A percentile compares a stretch with the other conserved stretches of the same genome.
phyloP scores from a whole-genome alignment of 2,888 invertebrate genomes.

The Eumacrocentrus americanus region DNA sequence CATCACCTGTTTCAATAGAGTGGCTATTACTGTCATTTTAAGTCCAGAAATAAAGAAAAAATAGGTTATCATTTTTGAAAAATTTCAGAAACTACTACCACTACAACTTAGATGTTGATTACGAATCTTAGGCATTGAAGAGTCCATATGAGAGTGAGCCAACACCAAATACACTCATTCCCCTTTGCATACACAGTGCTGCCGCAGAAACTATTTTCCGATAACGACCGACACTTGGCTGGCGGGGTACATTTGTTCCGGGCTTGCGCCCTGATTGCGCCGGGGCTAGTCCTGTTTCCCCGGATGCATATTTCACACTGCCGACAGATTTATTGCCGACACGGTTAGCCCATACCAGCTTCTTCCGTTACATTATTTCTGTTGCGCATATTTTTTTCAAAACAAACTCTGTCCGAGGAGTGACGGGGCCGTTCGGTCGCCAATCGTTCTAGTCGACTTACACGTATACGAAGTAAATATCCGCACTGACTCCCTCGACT shows the following conservation, averaged over 20 bases:
- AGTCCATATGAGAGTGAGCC: background rate
- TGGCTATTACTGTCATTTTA: too few species aligned
- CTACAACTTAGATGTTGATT: too few species aligned
- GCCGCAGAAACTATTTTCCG: conserved; percentile 54
- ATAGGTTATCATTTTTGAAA: too few species aligned
- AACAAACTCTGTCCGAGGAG: too few species aligned
- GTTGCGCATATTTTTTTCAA: conserved; percentile 30
- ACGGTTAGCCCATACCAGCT: conserved; percentile 46
- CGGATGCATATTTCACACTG: conserved; percentile 54
- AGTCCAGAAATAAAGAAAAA: too few species aligned
- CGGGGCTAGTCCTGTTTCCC: conserved; percentile 38
- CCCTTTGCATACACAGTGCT: conserved; percentile 25
- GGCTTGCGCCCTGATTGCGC: conserved; percentile 53
- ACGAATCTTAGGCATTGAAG: too few species aligned
- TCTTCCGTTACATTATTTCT: conserved; percentile 46
- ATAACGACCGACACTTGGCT: conserved; percentile 51
- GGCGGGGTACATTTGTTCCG: conserved; percentile 52
- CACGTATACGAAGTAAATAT: background rate
- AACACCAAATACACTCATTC: background rate
- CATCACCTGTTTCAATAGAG: too few species aligned
- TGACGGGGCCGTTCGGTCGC: too few species aligned
- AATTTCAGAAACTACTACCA: too few species aligned
- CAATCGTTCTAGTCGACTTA: too few species aligned
- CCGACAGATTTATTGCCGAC: conserved; percentile 56
- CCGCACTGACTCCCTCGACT: background rate